A percentile compares a stretch with the other conserved stretches of the same genome.
Conservation (phyloP, 2,113 vertebrate genomes). For the Dipodomys ordii region DNA sequence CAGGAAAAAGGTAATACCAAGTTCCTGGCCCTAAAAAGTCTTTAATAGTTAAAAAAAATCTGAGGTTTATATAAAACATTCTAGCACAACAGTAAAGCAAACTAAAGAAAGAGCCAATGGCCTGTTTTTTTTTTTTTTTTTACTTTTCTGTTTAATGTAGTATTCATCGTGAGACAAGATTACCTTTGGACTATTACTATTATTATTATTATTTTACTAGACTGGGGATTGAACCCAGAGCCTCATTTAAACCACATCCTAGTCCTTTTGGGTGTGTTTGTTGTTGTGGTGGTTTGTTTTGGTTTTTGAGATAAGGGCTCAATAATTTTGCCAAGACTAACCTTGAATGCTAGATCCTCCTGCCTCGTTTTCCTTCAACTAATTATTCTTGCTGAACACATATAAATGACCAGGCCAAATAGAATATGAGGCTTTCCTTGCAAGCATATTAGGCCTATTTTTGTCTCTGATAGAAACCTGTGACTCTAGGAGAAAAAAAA, state of each 20-base stretch:
- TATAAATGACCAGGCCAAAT: neutral
- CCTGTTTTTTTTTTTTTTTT: no score
- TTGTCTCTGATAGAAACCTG: neutral
- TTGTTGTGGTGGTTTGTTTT: no score
- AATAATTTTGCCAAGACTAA: no score
- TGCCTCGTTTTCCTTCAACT: neutral
- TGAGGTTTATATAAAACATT: neutral
- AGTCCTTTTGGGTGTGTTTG: no score
- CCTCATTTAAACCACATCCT: no score
- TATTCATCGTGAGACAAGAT: no score
- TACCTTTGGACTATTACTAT: no score
- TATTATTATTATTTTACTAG: no score
- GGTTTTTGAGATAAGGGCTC: no score
- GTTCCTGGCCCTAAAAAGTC: neutral
- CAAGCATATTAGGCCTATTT: neutral
- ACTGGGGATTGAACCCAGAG: no score
- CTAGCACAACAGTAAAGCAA: neutral
- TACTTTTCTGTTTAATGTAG: no score
- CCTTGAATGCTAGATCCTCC: no score
- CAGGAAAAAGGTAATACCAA: neutral
- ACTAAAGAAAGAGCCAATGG: neutral
- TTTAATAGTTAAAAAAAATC: neutral
- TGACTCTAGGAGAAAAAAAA: neutral
- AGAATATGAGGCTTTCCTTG: neutral
- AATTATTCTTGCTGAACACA: neutral